Evolutionary conservation across 1,140 invertebrate genomes (phyloP).

Genomic region (Caenorhabditis brenneri): DNA sequence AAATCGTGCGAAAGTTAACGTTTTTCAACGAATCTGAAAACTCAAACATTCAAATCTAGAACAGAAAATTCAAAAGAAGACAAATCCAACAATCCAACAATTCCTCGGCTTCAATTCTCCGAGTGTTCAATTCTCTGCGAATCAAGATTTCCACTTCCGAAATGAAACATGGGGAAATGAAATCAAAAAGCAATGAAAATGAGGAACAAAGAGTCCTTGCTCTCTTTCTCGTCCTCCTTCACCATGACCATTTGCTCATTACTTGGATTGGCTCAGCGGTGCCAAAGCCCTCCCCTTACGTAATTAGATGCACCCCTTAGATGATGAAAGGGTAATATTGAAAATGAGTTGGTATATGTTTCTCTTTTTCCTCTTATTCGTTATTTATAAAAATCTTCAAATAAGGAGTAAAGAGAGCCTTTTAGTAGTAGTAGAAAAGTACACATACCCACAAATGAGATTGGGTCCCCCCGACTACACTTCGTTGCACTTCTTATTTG

Average conservation of each 20-base stretch:
- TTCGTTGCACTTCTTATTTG: constrained; percentile 6
- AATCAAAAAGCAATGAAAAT: constrained; percentile 28
- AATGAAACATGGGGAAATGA: background rate
- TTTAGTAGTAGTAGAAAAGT: too few species aligned
- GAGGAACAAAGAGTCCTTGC: background rate
- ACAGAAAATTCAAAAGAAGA: too few species aligned
- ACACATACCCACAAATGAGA: constrained; percentile 24
- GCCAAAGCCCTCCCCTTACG: background rate
- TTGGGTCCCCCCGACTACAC: background rate
- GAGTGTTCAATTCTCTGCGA: too few species aligned
- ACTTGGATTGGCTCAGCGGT: background rate
- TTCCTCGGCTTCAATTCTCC: too few species aligned
- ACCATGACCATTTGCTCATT: constrained; percentile 8
- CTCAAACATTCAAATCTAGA: too few species aligned
- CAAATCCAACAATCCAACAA: too few species aligned
- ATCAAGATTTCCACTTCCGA: background rate
- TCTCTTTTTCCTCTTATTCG: too few species aligned
- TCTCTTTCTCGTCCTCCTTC: background rate
- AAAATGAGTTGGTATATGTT: background rate
- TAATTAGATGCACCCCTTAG: constrained; percentile 30
- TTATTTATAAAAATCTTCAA: background rate
- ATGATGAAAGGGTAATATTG: background rate
- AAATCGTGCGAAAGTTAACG: too few species aligned
- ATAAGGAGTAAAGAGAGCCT: background rate
- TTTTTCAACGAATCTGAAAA: too few species aligned